Conservation (phyloP, 2,888 invertebrate species). For the Torymus tubicola region DNA sequence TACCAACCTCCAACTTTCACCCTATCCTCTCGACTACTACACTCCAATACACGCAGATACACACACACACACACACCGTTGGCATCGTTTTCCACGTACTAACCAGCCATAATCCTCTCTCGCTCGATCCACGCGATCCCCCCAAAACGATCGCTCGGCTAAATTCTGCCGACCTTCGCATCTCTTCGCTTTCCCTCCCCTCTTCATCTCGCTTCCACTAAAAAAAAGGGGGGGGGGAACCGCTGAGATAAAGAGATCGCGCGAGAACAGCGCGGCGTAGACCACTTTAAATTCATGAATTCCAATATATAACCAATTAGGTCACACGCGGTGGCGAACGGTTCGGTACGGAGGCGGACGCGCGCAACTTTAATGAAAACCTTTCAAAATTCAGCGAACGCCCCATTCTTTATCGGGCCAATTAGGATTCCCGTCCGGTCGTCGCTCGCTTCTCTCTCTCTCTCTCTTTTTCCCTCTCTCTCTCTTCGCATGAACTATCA, state of each 20-base stretch:
- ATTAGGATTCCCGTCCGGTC: slow-evolving; percentile 62
- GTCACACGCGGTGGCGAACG: slow-evolving; percentile 52
- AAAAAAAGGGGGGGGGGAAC: neutral
- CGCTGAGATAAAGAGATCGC: neutral
- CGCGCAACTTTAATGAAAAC: slow-evolving; percentile 59
- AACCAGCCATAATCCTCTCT: too few relatives aligned
- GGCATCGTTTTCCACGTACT: too few relatives aligned
- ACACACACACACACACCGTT: too few relatives aligned
- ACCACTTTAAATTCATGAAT: slow-evolving; percentile 63
- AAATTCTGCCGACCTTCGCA: too few relatives aligned
- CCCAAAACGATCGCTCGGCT: too few relatives aligned
- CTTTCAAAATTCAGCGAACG: slow-evolving; percentile 61
- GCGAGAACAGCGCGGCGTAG: neutral
- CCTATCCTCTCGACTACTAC: too few relatives aligned
- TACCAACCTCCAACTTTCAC: too few relatives aligned
- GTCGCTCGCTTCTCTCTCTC: slow-evolving; percentile 4
- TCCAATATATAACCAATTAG: slow-evolving; percentile 61
- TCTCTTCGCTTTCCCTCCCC: too few relatives aligned
- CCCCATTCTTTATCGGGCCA: slow-evolving; percentile 62
- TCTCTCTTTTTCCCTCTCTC: neutral
- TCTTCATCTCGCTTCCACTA: too few relatives aligned
- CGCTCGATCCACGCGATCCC: too few relatives aligned
- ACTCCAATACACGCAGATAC: too few relatives aligned
- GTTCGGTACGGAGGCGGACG: neutral
- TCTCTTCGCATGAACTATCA: neutral